Conservation (phyloP, 2,113 vertebrate genomes). For the Proteles cristata region DNA sequence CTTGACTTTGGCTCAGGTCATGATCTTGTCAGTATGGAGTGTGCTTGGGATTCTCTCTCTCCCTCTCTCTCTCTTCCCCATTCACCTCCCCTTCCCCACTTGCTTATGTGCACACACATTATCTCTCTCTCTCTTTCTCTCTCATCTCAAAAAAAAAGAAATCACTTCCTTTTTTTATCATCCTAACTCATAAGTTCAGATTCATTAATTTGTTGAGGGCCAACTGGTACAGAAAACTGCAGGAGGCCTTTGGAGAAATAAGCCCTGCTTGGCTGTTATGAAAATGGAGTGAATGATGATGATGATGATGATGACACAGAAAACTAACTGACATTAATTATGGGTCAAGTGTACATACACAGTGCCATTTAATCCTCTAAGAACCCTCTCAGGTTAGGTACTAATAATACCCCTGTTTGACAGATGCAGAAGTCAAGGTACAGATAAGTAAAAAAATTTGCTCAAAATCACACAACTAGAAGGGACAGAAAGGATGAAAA, state of each 20-base stretch:
- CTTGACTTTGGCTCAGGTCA: no score
- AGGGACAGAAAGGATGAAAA: background rate
- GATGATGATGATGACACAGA: background rate
- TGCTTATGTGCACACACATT: no score
- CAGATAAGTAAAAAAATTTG: background rate
- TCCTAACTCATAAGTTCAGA: background rate
- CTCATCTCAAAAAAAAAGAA: background rate
- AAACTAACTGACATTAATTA: background rate
- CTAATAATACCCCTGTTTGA: background rate
- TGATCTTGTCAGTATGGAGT: no score
- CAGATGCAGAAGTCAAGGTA: background rate
- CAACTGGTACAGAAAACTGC: background rate
- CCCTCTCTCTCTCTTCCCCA: no score
- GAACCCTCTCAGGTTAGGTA: background rate
- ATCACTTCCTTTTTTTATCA: constrained; percentile 42
- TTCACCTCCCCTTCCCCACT: no score
- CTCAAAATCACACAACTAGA: background rate
- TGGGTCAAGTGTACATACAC: background rate
- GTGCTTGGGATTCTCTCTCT: no score
- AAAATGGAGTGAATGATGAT: background rate
- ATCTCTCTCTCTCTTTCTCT: no score
- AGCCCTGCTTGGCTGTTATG: background rate
- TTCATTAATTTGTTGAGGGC: background rate
- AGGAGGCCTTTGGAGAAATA: background rate
- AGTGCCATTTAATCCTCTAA: background rate